These are phyloP conservation scores for Craniophora ligustri DNA, from an alignment of 2,888 invertebrate species.

Conservation along the genomic window DNA sequence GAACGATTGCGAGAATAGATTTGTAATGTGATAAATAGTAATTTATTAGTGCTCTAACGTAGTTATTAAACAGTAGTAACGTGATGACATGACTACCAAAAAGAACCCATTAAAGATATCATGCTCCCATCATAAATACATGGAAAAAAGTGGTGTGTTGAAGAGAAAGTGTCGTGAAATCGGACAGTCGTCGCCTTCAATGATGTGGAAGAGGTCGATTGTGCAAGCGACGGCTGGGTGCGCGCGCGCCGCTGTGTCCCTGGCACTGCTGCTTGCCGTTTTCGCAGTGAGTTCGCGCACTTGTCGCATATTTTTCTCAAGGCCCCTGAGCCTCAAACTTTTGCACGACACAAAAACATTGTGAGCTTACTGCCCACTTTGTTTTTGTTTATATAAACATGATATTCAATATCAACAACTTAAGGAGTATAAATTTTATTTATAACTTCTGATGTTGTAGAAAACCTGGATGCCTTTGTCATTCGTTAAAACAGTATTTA, in stretches of 20 bases:
- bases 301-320: neutral
- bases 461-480: neutral
- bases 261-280: constrained; percentile 67
- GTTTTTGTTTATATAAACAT: constrained; percentile 48
- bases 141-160: constrained; percentile 65
- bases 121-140: constrained; percentile 64
- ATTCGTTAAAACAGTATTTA: neutral
- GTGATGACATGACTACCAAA: constrained; percentile 69
- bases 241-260: constrained; percentile 64
- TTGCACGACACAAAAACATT: neutral
- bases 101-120: constrained; percentile 55
- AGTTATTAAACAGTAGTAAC: constrained; percentile 30
- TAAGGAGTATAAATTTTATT: neutral
- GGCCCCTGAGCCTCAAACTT: too few relatives aligned
- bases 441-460: neutral
- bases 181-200: constrained; percentile 84
- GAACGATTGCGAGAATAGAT: constrained; percentile 41
- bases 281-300: constrained; percentile 68
- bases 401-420: constrained; percentile 15
- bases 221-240: constrained; percentile 78
- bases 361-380: constrained; percentile 7
- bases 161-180: constrained; percentile 88
- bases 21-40: constrained; percentile 44
- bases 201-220: constrained; percentile 88
- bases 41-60: constrained; percentile 34